A percentile compares a stretch with the other conserved stretches of the same genome.
Conservation (phyloP, 2,113 vertebrate species). For the Psettodes erumei region DNA sequence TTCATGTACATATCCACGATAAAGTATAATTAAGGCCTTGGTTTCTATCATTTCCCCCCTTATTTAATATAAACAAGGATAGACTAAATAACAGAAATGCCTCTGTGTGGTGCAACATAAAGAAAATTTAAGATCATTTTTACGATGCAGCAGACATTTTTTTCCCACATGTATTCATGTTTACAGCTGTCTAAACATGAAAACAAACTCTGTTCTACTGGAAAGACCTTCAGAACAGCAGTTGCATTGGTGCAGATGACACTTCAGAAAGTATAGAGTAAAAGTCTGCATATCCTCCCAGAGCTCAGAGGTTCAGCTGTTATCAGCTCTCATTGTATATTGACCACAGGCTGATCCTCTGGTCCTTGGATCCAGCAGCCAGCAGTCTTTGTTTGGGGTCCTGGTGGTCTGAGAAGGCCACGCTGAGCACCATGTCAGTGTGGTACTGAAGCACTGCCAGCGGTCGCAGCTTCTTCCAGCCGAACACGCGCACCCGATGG, state of each 20-base stretch:
- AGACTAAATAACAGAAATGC: background rate
- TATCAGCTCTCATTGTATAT: conserved; percentile 82
- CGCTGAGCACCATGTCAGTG: conserved; percentile 84
- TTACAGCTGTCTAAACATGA: background rate
- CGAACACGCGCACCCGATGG: conserved; percentile 89
- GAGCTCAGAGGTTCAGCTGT: conserved; percentile 39
- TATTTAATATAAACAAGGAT: background rate
- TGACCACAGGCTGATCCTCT: conserved; percentile 94
- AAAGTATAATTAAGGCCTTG: too few species aligned
- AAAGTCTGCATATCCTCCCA: conserved; percentile 19
- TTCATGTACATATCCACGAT: too few species aligned
- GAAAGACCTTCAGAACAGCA: background rate
- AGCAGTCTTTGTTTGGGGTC: conserved; percentile 82
- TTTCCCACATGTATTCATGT: background rate
- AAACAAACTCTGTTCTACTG: too few species aligned
- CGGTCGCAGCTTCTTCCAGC: conserved; percentile 91
- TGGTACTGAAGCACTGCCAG: conserved; percentile 93
- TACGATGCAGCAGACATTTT: background rate
- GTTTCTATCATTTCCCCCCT: too few species aligned
- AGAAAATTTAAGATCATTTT: background rate
- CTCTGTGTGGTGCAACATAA: background rate
- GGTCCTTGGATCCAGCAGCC: conserved; percentile 93
- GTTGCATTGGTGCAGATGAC: background rate
- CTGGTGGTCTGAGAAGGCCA: conserved; percentile 88
- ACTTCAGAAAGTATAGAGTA: background rate